Evolutionary conservation across 2,797 vertebrate species (phyloP).

Genomic region (Molossus molossus): DNA sequence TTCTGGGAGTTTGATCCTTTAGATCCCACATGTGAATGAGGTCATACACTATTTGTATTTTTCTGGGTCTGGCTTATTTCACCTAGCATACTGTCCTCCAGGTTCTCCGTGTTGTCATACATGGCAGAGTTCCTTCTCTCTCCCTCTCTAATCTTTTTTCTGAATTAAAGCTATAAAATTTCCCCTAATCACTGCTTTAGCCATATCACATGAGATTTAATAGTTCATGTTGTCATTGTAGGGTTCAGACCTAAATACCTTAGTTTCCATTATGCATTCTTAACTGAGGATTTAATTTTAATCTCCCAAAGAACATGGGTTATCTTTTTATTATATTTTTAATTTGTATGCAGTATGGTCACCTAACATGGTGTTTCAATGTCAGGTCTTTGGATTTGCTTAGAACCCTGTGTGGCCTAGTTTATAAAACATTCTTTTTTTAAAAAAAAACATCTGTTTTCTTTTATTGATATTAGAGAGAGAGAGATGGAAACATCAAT

Average conservation of each 20-base stretch:
- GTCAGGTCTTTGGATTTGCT: background rate
- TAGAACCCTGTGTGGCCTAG: background rate
- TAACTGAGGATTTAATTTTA: background rate
- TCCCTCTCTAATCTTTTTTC: too few relatives aligned
- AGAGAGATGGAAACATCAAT: too few relatives aligned
- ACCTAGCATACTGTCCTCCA: too few relatives aligned
- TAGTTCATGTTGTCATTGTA: background rate
- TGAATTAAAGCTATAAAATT: background rate
- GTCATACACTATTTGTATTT: too few relatives aligned
- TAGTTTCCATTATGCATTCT: background rate
- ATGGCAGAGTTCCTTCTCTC: too few relatives aligned
- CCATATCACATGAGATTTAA: background rate
- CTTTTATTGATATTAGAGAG: too few relatives aligned
- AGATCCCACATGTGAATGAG: too few relatives aligned
- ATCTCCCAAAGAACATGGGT: background rate
- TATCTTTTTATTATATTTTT: conserved; percentile 10
- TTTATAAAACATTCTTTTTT: background rate
- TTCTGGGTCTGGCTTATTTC: too few relatives aligned
- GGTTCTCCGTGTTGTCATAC: too few relatives aligned
- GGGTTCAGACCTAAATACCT: background rate
- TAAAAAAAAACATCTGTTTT: too few relatives aligned
- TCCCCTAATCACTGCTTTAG: background rate
- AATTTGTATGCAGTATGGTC: background rate
- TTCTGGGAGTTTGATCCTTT: too few relatives aligned
- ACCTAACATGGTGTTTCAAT: background rate